These are phyloP conservation scores for Hirtodrosophila cameraria DNA, from an alignment of 2,888 invertebrate species.

Conservation along the genomic window DNA sequence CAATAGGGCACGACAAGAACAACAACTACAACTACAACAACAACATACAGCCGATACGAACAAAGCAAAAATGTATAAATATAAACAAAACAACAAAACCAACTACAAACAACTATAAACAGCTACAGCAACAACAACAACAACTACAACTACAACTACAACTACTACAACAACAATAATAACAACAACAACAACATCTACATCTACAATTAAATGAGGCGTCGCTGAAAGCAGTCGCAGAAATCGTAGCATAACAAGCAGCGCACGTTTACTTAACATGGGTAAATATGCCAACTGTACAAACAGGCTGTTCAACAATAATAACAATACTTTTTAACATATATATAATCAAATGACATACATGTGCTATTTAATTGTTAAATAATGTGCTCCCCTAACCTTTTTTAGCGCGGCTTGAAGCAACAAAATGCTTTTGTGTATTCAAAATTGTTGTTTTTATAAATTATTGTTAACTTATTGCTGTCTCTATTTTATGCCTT, in stretches of 20 bases:
- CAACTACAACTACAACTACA: slow-evolving; percentile 16
- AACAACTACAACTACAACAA: slow-evolving; percentile 41
- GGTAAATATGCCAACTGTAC: slow-evolving; percentile 68
- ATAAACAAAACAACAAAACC: slow-evolving; percentile 39
- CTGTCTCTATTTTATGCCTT: slow-evolving; percentile 37
- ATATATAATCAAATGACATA: slow-evolving; percentile 1
- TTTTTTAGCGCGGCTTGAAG: slow-evolving; percentile 53
- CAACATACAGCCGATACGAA: slow-evolving; percentile 44
- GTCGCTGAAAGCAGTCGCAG: slow-evolving; percentile 46
- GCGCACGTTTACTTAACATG: slow-evolving; percentile 78
- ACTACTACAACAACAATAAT: slow-evolving; percentile 18
- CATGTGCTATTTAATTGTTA: slow-evolving; percentile 27
- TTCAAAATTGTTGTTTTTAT: slow-evolving; percentile 28
- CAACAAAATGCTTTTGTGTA: slow-evolving; percentile 23
- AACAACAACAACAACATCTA: slow-evolving; percentile 19
- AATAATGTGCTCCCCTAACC: slow-evolving; percentile 40
- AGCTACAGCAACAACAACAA: slow-evolving; percentile 40
- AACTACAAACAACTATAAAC: slow-evolving; percentile 27
- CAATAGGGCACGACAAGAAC: slow-evolving; percentile 64
- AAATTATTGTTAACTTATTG: slow-evolving; percentile 43
- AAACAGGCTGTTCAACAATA: slow-evolving; percentile 8
- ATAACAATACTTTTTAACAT: slow-evolving; percentile 11
- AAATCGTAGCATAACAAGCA: slow-evolving; percentile 64
- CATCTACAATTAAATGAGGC: slow-evolving; percentile 46
- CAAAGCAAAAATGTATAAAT: slow-evolving; percentile 58